Evolutionary conservation across 1,140 invertebrate species (phyloP).

Genomic region (Calliphora vicina): DNA sequence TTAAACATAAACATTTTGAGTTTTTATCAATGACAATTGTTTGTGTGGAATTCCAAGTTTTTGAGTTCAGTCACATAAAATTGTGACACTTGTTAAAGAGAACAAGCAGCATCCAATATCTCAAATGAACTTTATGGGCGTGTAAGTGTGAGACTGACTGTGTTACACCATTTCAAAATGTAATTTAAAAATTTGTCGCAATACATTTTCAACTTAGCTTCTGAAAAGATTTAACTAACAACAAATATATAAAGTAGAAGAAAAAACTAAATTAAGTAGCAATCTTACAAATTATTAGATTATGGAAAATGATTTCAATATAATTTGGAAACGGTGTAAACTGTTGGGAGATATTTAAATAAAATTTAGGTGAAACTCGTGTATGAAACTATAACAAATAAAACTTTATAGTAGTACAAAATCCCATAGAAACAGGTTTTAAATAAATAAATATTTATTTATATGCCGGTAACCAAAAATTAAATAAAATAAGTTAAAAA

Average conservation of each 20-base stretch:
- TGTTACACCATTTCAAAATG: background rate
- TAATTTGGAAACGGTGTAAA: background rate
- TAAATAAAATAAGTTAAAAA: background rate
- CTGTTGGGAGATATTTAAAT: background rate
- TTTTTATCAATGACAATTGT: background rate
- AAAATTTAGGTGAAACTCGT: background rate
- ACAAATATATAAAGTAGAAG: too few relatives aligned
- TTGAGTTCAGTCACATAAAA: background rate
- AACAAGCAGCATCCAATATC: background rate
- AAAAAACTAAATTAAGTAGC: too few relatives aligned
- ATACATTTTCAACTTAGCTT: too few relatives aligned
- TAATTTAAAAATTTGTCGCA: too few relatives aligned
- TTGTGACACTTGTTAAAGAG: background rate
- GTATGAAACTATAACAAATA: background rate
- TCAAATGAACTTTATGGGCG: background rate
- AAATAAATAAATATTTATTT: too few relatives aligned
- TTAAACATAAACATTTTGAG: background rate
- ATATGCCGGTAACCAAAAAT: background rate
- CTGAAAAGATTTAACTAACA: too few relatives aligned
- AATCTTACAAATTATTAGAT: too few relatives aligned
- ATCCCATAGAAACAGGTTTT: background rate
- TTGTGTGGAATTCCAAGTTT: background rate
- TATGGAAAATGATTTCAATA: too few relatives aligned
- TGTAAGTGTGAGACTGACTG: too few relatives aligned
- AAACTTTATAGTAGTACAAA: background rate